Evolutionary conservation across 2,113 vertebrate species (phyloP), one percentile per base, ranked within the genome.

Genomic region (Bothrops jararaca): DNA sequence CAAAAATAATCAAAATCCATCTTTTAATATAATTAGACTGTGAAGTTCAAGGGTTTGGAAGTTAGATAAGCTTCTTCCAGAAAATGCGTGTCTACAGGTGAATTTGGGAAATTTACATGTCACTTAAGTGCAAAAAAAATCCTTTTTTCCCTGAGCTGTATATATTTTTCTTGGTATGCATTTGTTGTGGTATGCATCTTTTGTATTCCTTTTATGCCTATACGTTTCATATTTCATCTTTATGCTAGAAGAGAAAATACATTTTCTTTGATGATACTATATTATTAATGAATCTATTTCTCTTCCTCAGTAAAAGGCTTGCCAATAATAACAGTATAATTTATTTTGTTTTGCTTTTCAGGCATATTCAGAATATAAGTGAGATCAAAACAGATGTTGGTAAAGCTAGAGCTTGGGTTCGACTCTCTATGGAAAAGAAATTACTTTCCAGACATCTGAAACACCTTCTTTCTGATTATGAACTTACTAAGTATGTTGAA

Each of bases 331-430:
- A 53, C 0, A 6, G 0, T 91, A 22, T 74, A 3, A 74, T 60
- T 4, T 52, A 64, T 24, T 56, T 86, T 80, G 52, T n/a, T 92
- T 34, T 57, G 92, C 45, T 52, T 93, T 94, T 54, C 95, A 99
- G 99, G 96, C 99, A 99, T 95, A 99, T 99, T 93, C 99, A 99
- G 97, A 99, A 99, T 94, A 99, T 99, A 0, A 98, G 99, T 85
- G 99, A 99, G 97, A 99, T 99, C 95, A 99, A 99, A 98, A 99
- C 99, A 0, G 99, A 99, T 22, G 99, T 99, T 96, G 99, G 99
- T 89, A 99, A 99, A 87, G 99, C 99, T 95, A 98, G 99, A 97
- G 99, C 99, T 50, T 99, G 99, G 99, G 99, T 99, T 89, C 98
- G 99, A 54, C 98, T 99, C 45, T 99, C 99, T 23, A 99, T 99